Base-by-base conservation (phyloP, 2,797 vertebrate species). In the Chaunax sp. region DNA sequence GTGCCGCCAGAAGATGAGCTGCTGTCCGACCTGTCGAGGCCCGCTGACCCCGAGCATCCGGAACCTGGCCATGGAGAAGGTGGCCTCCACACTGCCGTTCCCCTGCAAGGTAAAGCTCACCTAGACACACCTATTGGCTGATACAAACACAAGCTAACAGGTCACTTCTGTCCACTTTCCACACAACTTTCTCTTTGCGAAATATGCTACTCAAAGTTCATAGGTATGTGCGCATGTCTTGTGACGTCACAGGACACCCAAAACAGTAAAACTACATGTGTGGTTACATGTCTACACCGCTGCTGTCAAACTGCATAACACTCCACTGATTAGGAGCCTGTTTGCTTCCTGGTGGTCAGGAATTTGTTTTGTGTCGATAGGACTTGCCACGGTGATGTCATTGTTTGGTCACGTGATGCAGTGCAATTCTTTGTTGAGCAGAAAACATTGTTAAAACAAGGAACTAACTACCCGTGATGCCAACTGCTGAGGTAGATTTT, bases 41-140 rank as follows among this genome's bases (percentile, higher is more conserved):
- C 91, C 93, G 52, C 92, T 94, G 13, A 91, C 85, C 25, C 93
- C 93, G 7, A 93, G 92, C 89, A 94, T 94, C 82, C 77, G 93
- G 43, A 94, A 94, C 90, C 81, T 94, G 82, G 93, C 93, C 37
- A 94, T 94, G 93, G 93, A 94, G 87, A 94, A 94, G 74, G 93
- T 94, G 65, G 93, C 93, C 6, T 94, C 93, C 54, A 93, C 89
- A 0, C 83, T 94, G 41, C 93, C 93, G 0, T 94, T 94, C 68
- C 93, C 93, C 40, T 94, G 93, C 83, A 94, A 94, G 93, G 93
- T 94, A 87, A 83, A 45, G 9, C 49, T 5, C 20, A 35, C 37
- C 1, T 19, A 16, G 4, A 45, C 51, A 2, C 40, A 14, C 46
- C 16, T 1, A 28, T 44, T 13, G n/a, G 5, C 30, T 6, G 52